Evolutionary conservation across 2,888 invertebrate genomes (phyloP).

Genomic region (Rhingia rostrata): DNA sequence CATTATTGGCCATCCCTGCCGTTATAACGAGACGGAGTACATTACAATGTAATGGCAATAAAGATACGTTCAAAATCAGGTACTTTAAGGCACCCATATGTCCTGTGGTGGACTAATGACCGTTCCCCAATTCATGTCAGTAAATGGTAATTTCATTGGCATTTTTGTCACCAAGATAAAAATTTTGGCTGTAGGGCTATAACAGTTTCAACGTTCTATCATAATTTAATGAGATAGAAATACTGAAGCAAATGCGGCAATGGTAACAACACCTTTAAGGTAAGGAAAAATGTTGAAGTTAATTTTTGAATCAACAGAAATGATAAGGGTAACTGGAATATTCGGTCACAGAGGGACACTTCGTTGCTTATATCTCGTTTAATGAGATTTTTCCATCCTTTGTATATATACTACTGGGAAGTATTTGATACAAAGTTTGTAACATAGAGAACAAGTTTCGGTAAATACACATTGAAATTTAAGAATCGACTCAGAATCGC

Average conservation of each 20-base stretch:
- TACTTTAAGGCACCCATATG: constrained; percentile 63
- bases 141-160: constrained; percentile 65
- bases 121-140: constrained; percentile 61
- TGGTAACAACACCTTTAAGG: constrained; percentile 18
- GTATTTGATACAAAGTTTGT: no score
- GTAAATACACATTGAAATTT: no score
- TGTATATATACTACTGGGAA: no score
- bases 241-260: background rate
- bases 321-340: background rate
- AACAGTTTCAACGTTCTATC: constrained; percentile 23
- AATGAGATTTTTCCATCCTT: no score
- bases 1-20: constrained; percentile 45
- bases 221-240: constrained; percentile 36
- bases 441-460: no score
- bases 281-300: background rate
- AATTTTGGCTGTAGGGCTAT: constrained; percentile 55
- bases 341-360: no score
- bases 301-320: background rate
- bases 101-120: constrained; percentile 70
- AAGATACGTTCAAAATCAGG: constrained; percentile 56
- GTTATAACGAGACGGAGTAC: constrained; percentile 35
- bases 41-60: constrained; percentile 66
- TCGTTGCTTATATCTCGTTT: no score
- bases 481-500: no score
- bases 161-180: constrained; percentile 61